A percentile compares a stretch with the other conserved stretches of the same genome.
Conservation (phyloP, 2,888 invertebrate genomes). For the Pollenia labialis region DNA sequence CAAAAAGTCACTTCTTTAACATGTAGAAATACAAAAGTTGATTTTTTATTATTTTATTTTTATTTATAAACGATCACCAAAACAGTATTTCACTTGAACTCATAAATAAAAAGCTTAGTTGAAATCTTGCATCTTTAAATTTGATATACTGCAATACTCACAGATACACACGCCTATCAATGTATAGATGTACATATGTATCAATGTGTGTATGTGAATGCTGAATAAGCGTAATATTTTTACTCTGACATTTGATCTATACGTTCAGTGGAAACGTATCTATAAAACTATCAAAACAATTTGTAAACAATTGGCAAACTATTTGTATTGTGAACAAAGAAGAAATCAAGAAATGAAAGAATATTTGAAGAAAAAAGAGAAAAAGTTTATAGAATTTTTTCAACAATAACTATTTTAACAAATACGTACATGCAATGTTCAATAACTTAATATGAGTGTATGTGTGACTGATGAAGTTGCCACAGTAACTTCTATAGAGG, state of each 20-base stretch:
- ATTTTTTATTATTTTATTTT: conserved; percentile 8
- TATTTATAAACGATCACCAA: conserved; percentile 44
- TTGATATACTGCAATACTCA: conserved; percentile 29
- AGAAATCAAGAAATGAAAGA: conserved; percentile 32
- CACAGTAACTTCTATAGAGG: conserved; percentile 24
- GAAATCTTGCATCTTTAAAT: conserved; percentile 29
- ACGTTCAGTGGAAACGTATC: conserved; percentile 58
- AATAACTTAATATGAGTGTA: conserved; percentile 1
- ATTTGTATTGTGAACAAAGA: conserved; percentile 54
- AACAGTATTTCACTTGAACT: conserved; percentile 39
- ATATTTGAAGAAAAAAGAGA: conserved; percentile 11
- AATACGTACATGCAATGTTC: conserved; percentile 5
- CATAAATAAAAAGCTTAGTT: conserved; percentile 60
- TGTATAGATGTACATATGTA: neutral
- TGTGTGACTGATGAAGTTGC: conserved; percentile 39
- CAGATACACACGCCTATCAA: neutral
- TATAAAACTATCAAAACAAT: conserved; percentile 79
- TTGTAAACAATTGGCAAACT: conserved; percentile 76
- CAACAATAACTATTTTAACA: conserved; percentile 29
- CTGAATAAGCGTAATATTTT: conserved; percentile 62
- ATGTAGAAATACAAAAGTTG: neutral
- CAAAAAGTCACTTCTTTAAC: conserved; percentile 3
- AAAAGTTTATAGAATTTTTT: conserved; percentile 13
- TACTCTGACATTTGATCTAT: conserved; percentile 59
- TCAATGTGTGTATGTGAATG: neutral